Conservation (phyloP, 2,797 vertebrate genomes). For the Poecilia gillii region DNA sequence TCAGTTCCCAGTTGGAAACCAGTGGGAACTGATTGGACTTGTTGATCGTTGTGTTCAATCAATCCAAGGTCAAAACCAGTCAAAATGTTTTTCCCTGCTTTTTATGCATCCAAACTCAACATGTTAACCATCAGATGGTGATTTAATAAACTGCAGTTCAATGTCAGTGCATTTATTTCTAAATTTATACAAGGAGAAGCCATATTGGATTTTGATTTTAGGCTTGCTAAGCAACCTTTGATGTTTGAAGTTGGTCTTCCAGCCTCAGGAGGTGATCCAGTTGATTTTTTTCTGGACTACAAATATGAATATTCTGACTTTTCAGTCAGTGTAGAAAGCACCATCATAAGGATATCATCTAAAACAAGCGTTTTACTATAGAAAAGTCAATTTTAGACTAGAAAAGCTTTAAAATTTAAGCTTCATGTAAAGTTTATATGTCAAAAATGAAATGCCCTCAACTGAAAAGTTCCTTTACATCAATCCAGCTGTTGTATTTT, state of each 20-base stretch:
- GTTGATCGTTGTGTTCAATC: background rate
- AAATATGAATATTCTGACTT: background rate
- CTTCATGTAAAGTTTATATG: background rate
- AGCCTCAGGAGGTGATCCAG: background rate
- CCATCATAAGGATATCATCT: background rate
- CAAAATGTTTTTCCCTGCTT: background rate
- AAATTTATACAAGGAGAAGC: background rate
- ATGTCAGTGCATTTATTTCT: background rate
- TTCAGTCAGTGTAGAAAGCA: background rate
- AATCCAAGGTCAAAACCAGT: background rate
- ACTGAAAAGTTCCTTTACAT: background rate
- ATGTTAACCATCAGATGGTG: background rate
- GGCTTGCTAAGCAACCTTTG: background rate
- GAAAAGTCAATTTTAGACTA: background rate
- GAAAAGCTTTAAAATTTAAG: background rate
- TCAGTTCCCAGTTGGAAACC: background rate
- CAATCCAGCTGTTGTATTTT: background rate
- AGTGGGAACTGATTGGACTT: background rate
- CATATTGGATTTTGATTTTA: background rate
- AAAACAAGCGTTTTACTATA: background rate
- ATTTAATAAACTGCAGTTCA: background rate
- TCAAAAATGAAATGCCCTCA: background rate
- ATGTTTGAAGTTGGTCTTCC: background rate
- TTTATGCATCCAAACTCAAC: background rate
- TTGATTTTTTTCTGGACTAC: background rate